Conservation (phyloP, 2,113 vertebrate genomes). For the Chaetorhynchus papuensis region DNA sequence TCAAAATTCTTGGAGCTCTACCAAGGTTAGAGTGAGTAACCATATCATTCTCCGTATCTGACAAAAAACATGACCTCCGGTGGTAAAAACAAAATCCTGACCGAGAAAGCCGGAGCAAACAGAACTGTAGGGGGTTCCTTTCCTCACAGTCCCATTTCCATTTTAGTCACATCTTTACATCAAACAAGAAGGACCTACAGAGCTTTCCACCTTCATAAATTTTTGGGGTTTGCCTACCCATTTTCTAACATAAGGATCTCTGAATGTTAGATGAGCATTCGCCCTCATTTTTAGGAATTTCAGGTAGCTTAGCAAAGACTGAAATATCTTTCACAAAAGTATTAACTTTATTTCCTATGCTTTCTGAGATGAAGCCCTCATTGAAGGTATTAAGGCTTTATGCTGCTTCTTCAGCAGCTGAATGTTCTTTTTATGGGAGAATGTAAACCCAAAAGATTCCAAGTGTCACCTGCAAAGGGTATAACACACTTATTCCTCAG, state of each 20-base stretch:
- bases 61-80: background rate
- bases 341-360: background rate
- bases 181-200: background rate
- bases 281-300: background rate
- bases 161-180: background rate
- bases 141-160: background rate
- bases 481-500: background rate
- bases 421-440: background rate
- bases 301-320: background rate
- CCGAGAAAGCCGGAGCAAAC: background rate
- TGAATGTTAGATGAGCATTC: background rate
- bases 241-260: background rate
- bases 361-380: background rate
- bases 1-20: background rate
- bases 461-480: background rate
- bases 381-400: background rate
- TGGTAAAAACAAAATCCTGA: background rate
- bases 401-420: background rate
- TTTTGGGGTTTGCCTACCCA: background rate
- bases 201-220: background rate
- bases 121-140: background rate
- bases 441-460: background rate
- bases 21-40: background rate
- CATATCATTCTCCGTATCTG: fast-evolving
- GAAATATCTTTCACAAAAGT: background rate